A percentile compares a stretch with the other conserved stretches of the same genome.
phyloP scores from a whole-genome alignment of 1,140 invertebrate genomes.

The Plutomurus gul region DNA sequence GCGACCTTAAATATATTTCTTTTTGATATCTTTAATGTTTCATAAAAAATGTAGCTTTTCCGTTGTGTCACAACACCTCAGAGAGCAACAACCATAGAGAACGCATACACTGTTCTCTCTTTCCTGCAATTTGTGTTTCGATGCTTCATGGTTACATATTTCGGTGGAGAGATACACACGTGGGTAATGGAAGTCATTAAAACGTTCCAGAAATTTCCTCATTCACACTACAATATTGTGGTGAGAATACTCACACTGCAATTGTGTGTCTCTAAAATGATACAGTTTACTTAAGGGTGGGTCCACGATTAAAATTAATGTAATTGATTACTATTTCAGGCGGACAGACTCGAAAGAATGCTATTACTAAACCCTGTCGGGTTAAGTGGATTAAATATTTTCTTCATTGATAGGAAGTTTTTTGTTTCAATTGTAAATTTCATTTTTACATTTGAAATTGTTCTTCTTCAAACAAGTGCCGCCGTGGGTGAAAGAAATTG shows the following conservation, averaged over 20 bases:
- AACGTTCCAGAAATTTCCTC: not conserved
- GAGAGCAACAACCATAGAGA: not conserved
- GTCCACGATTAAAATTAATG: too few relatives aligned
- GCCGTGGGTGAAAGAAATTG: not conserved
- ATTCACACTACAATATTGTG: not conserved
- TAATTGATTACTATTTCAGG: too few relatives aligned
- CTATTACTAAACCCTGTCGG: not conserved
- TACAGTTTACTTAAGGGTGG: too few relatives aligned
- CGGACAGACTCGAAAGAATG: conserved; percentile 25
- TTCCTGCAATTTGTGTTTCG: not conserved
- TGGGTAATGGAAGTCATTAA: not conserved
- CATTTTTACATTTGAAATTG: conserved; percentile 44
- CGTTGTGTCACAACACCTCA: not conserved
- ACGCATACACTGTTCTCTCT: not conserved
- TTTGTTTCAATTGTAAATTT: conserved; percentile 36
- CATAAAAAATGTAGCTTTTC: not conserved
- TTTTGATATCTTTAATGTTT: not conserved
- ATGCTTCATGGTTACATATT: not conserved
- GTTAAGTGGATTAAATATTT: conserved; percentile 32
- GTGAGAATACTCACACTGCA: too few relatives aligned
- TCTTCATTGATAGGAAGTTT: conserved; percentile 18
- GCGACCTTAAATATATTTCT: not conserved
- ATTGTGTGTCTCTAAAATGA: too few relatives aligned
- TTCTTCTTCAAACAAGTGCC: conserved; percentile 17
- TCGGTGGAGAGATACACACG: not conserved